Conservation (phyloP, 1,140 invertebrate species). For the Drosophila tsacasi region DNA sequence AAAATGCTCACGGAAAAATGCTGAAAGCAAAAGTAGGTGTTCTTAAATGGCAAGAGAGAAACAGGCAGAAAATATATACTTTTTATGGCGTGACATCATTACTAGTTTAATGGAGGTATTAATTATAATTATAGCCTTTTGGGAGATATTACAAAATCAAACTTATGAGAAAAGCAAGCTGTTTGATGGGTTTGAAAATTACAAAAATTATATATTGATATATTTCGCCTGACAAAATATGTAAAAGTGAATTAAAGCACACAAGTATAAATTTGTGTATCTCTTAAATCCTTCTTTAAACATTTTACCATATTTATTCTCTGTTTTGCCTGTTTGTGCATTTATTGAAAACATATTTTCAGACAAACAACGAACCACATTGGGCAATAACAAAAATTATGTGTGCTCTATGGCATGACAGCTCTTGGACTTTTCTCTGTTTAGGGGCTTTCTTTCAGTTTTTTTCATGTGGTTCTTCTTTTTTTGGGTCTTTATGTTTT, state of each 20-base stretch:
- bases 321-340: constrained; percentile 31
- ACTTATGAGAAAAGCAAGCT: no score
- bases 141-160: constrained; percentile 5
- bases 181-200: neutral
- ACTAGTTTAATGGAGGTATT: neutral
- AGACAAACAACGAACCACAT: constrained; percentile 58
- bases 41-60: neutral
- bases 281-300: neutral
- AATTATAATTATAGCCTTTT: constrained; percentile 11
- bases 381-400: constrained; percentile 44
- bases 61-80: constrained; percentile 2
- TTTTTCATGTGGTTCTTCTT: constrained; percentile 18
- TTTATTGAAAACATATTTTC: constrained; percentile 51
- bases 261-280: neutral
- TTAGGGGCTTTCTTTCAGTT: constrained; percentile 5
- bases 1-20: constrained; percentile 55
- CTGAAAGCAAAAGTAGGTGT: constrained; percentile 75
- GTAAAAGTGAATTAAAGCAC: neutral
- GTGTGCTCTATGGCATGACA: neutral
- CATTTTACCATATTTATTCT: constrained; percentile 28
- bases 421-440: constrained; percentile 10
- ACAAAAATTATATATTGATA: no score
- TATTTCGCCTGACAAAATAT: neutral
- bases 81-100: constrained; percentile 16
- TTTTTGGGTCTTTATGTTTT: constrained; percentile 22